phyloP scores from a whole-genome alignment of 2,888 invertebrate species.

The Epinotia demarniana region DNA sequence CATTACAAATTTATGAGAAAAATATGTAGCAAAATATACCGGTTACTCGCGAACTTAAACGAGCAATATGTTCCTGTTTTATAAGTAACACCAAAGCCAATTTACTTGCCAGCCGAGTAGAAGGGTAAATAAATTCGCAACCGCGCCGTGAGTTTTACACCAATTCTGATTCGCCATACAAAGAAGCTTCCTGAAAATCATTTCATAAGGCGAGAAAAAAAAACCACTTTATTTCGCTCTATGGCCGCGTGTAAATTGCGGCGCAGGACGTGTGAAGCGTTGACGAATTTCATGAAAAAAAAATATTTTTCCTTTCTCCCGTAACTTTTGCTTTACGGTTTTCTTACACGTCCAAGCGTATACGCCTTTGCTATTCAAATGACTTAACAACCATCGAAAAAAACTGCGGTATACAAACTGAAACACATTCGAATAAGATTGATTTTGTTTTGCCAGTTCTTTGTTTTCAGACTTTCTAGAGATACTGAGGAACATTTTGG shows the following conservation, averaged over 20 bases:
- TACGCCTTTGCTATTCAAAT: background rate
- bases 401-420: background rate
- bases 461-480: background rate
- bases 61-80: conserved; percentile 19
- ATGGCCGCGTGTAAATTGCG: conserved; percentile 38
- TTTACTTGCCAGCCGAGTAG: conserved; percentile 4
- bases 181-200: conserved; percentile 26
- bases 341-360: conserved; percentile 38
- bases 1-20: background rate
- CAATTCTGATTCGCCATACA: conserved; percentile 26
- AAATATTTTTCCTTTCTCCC: conserved; percentile 12
- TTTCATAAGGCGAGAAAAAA: conserved; percentile 34
- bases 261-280: conserved; percentile 32
- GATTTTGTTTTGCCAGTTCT: background rate
- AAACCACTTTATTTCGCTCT: conserved; percentile 32
- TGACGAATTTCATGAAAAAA: conserved; percentile 44
- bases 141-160: conserved; percentile 19
- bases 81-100: conserved; percentile 10
- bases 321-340: conserved; percentile 44
- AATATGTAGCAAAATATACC: background rate
- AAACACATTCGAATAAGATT: background rate
- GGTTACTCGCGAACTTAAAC: background rate
- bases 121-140: conserved; percentile 27
- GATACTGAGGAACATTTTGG: conserved; percentile 49
- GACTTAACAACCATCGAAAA: background rate